Evolutionary conservation across 2,888 invertebrate species (phyloP), one percentile per base, ranked within the genome.

Genomic region (Linnaemya vulpina): DNA sequence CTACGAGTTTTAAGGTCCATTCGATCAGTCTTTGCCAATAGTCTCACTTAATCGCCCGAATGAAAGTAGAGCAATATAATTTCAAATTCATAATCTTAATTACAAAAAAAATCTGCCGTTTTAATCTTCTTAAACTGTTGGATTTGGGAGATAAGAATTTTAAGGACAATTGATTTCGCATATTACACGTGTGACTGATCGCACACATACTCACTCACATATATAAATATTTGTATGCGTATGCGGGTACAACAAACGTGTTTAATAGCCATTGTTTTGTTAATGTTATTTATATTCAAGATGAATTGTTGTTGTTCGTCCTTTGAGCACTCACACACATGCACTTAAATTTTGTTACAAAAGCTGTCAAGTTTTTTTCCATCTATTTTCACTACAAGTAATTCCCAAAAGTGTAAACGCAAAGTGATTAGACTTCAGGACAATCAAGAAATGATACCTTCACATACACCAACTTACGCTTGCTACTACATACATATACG

Each of bases 351-450:
- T 30, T 77, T 79, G 67, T 76, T 79, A 75, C 73, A 74, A 83
- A 76, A 74, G 68, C 86, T 86, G 86, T 86, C 86, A 86, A 83
- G 83, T 77, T 83, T 43, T 62, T 51, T 70, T 40, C 2, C 53
- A 51, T 55, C 62, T 65, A 58, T 71, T 68, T 89, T 87, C 87
- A 89, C 89, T 89, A 87, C 86, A 87, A 88, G 84, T 82, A 86
- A 90, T 90, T 90, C 90, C 90, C 90, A 89, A 88, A 89, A 90
- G 90, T 90, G 90, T 89, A 83, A 84, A 90, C 89, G 90, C 90
- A 90, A 90, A 90, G 90, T 90, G 90, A 90, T 90, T 90, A 90
- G 89, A 89, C 90, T 89, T 88, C 82, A 88, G 77, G 73, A 82
- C 73, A 67, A 51, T 87, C 49, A 60, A 65, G 63, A 65, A 35